Evolutionary conservation across 1,140 invertebrate genomes (phyloP), one percentile per base, ranked within the genome.

Genomic region (Penaeus chinensis): DNA sequence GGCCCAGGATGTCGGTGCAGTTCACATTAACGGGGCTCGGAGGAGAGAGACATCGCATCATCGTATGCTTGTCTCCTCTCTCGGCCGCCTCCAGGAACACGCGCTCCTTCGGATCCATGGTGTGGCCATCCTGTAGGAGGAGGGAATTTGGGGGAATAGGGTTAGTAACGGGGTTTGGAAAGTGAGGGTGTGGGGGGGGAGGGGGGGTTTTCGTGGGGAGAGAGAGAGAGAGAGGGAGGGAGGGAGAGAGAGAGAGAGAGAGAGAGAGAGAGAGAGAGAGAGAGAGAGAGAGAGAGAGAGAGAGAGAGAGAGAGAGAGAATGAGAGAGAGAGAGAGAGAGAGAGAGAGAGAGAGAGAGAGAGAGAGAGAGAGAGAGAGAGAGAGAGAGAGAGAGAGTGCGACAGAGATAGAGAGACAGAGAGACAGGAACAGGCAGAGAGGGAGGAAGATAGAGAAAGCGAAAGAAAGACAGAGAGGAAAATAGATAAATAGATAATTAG

Each of bases 31-130:
- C 93, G 0, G 93, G 92, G 47, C 91, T 91, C 3, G 92, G 91
- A 13, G 91, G 87, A 20, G 91, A 66, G 11, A 94, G 91, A 89
- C 93, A 94, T 11, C 93, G 90, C 37, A 93, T 91, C 90, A 94
- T 92, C 13, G 93, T 93, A 63, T 93, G 93, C 81, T 92, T 93
- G 89, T 94, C 94, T 54, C 94, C 94, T 37, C 93, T 91, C 89
- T 94, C 94, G 10, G 93, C 94, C 1, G 94, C 94, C 88, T 94
- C 94, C 80, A 94, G 91, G 90, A 94, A 94, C 24, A 92, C 90
- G 42, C 92, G 90, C 89, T 93, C 93, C 84, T 92, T 91, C 27
- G 92, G 92, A 78, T 93, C 92, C 90, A 92, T 93, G 42, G 90
- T 91, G 84, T 92, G 91, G 32, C 91, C 90, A 78, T 91, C 91